Evolutionary conservation across 2,888 invertebrate genomes (phyloP), one percentile per base, ranked within the genome.

Genomic region (Thumatha senex): DNA sequence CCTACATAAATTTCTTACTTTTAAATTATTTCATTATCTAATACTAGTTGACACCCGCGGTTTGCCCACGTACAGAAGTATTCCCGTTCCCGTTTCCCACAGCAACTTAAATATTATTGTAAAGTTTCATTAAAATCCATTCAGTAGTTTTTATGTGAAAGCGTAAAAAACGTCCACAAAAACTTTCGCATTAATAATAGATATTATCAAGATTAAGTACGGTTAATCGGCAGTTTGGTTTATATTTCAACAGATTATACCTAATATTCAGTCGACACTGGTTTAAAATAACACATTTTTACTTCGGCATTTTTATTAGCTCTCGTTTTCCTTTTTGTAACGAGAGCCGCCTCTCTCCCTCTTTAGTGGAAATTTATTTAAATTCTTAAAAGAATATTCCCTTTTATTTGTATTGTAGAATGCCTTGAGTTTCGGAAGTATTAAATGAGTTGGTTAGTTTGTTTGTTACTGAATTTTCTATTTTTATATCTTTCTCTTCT

Each of bases 291-390:
- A 76, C 72, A 64, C 78, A 68, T 76, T 82, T 80, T 80, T 76
- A 70, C 73, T 74, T 67, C 56, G 74, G 79, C 69, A 80, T 86
- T 88, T 89, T 88, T 89, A 88, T 89, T 88, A 86, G 81, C 76
- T 74, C 67, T 68, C 76, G 70, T 74, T 82, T 82, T 81, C 77
- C 80, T 82, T 79, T 86, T 75, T 79, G 89, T 82, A 89, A 90
- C 79, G 75, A 70, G 87, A 90, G 75, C 74, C 70, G 61, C 54
- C 68, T 57, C 71, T 67, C 76, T 69, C 82, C 80, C 78, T 76
- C 78, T 76, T 74, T 68, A 79, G 70, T 76, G 76, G 72, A 78
- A 83, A 86, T 86, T 86, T 89, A 89, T 90, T 90, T 86, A 88
- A 90, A 89, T 89, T 86, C 83, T 78, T 79, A 71, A 79, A 82